These are phyloP conservation scores for Caenorhabditis parvicauda DNA, from an alignment of 2,888 invertebrate genomes.

Conservation along the genomic window DNA sequence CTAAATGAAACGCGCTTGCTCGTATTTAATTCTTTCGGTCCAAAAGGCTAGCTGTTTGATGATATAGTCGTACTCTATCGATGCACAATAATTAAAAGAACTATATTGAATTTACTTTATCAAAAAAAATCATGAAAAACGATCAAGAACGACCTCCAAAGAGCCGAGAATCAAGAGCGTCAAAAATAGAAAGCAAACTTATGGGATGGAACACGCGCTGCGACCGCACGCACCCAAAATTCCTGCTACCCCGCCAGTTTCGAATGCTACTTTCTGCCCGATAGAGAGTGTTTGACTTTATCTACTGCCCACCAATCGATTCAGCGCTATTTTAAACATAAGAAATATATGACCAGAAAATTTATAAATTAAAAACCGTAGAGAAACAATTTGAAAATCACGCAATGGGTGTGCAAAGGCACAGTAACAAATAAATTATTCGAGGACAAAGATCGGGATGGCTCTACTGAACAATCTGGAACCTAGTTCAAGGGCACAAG, in stretches of 20 bases:
- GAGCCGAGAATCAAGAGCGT: neutral
- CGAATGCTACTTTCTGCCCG: constrained; percentile 4
- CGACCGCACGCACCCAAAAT: constrained; percentile 33
- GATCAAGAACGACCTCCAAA: neutral
- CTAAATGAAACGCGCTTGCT: too few species aligned
- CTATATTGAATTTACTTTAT: neutral
- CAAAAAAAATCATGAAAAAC: neutral
- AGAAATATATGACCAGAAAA: constrained; percentile 25
- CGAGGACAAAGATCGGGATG: neutral
- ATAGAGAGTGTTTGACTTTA: neutral
- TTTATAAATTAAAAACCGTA: constrained; percentile 9
- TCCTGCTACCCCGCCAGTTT: constrained; percentile 21
- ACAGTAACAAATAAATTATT: too few species aligned
- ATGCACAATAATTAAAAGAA: too few species aligned
- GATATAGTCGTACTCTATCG: too few species aligned
- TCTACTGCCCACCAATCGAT: too few species aligned
- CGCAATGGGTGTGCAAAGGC: neutral
- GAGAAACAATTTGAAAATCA: neutral
- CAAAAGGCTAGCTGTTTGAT: too few species aligned
- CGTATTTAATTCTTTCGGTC: too few species aligned
- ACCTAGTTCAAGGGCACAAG: neutral
- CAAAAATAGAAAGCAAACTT: constrained; percentile 6
- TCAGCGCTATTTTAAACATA: too few species aligned
- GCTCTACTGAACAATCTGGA: neutral
- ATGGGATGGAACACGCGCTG: constrained; percentile 21